Evolutionary conservation across 2,888 invertebrate species (phyloP), one percentile per base, ranked within the genome.

Genomic region (Thereva nobilitata): DNA sequence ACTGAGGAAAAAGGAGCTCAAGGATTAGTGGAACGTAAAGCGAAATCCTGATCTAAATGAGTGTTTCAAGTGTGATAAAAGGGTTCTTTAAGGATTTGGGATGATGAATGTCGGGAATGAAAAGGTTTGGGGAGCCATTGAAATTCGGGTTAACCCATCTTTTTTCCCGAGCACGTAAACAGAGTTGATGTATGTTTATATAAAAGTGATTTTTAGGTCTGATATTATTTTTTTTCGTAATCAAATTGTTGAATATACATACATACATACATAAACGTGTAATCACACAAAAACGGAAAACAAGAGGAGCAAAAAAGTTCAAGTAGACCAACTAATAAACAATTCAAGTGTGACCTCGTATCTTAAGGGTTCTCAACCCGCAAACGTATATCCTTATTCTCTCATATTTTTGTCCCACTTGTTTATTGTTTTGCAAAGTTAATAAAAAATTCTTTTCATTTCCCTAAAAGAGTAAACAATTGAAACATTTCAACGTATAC

Each of bases 11-110:
- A 50, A 50, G 41, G 61, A 55, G 61, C 44, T 66, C 50, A 66
- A 59, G 59, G 53, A 66, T 54, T 65, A 40, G 49, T 52, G 50
- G 61, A 53, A 50, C 56, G 66, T 34, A 63, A 61, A 66, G 63
- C 56, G 61, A 66, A 68, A 55, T 68, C 50, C 63, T 66, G 68
- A 66, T 66, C 63, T 66, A 54, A 59, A 63, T 61, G 68, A 68
- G 68, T 68, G 68, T 68, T 68, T 68, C 63, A 55, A 66, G 63
- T 68, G 66, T 68, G 68, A 68, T 68, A 68, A 68, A 68, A 59
- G 66, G 63, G 53, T 63, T 66, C 63, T 63, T 66, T 55, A 47
- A 59, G 65, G 68, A 68, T 68, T 68, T 61, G 49, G 61, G 50
- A 61, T 61, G 61, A 61, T 61, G 61, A 41, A 61, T 61, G 61